Evolutionary conservation across 2,113 vertebrate genomes (phyloP).

Genomic region (Onychostruthus taczanowskii): DNA sequence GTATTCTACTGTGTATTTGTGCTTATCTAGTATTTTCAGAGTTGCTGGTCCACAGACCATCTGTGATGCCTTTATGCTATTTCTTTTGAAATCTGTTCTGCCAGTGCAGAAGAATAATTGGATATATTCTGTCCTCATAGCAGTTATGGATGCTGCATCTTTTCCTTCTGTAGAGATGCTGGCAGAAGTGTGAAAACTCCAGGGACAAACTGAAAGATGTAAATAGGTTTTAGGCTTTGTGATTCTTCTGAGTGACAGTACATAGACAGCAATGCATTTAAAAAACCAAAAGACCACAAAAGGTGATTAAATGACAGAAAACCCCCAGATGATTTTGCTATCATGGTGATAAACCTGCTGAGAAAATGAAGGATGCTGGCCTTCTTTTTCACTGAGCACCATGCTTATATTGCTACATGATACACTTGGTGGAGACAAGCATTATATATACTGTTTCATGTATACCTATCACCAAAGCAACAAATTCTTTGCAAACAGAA

Average conservation of each 20-base stretch:
- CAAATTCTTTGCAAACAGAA: not conserved
- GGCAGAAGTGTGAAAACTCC: not conserved
- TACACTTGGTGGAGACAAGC: not conserved
- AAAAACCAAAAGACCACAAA: not conserved
- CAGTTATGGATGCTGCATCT: not conserved
- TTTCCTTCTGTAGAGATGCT: not conserved
- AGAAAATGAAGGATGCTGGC: not conserved
- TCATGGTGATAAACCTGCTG: not conserved
- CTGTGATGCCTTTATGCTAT: not conserved
- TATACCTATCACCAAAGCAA: not conserved
- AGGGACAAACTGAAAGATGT: not conserved
- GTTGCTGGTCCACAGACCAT: not conserved
- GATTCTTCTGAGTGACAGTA: not conserved
- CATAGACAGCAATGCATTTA: not conserved
- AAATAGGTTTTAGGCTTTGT: not conserved
- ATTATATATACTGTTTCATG: not conserved
- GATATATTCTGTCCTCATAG: not conserved
- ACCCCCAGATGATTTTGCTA: not conserved
- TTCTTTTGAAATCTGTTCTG: constrained; percentile 3
- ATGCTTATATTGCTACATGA: not conserved
- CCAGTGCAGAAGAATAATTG: not conserved
- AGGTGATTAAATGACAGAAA: not conserved
- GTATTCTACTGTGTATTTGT: not conserved
- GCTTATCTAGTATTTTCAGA: not conserved
- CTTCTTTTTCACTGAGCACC: not conserved